Evolutionary conservation across 92 coral and sea anemone genomes (phyloP), one percentile per base, ranked within the genome.

Genomic region (Epizoanthus stellaris): DNA sequence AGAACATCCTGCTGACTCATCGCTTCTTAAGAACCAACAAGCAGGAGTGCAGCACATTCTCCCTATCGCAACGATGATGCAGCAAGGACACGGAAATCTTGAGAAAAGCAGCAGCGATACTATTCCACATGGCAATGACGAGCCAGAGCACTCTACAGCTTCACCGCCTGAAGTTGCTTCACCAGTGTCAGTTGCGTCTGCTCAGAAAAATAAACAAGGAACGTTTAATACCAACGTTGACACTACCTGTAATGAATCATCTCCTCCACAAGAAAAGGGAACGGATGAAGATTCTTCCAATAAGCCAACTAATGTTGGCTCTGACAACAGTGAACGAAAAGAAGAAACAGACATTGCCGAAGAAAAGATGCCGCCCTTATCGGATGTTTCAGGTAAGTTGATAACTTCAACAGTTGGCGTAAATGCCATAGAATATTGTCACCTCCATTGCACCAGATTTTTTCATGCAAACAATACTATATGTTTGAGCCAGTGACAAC

Each of bases 311-410:
- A 49, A 8, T 66, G 16, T 42, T 12, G 1, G 43, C 11, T 12
- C 59, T 10, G 6, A 4, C 6, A 34, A 57, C 11, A 15, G 11
- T 20, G 16, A 79, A 61, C 6, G 63, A 45, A 42, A n/a, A 62
- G 43, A 52, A 36, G 8, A n/a, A 0, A 0, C n/a, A 38, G 39
- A 77, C 8, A 14, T 0, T 60, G 82, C 40, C 13, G 62, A 52
- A 13, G 69, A 77, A 59, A 30, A 60, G 40, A 77, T 77, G 82
- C 82, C 82, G 42, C 58, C 70, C 17, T 60, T 77, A 61, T 59
- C 57, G 4, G 82, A 76, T 76, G 15, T 30, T 34, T 76, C 68
- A 20, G 70, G 82, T 76, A 76, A 16, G 82, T 60, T 34, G 9
- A 34, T 30, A 2, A 76, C 4, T 39, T 20, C 9, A 58, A 16